Base-by-base conservation (phyloP, 2,797 vertebrate species). In the Pseudomugil tenellus region DNA sequence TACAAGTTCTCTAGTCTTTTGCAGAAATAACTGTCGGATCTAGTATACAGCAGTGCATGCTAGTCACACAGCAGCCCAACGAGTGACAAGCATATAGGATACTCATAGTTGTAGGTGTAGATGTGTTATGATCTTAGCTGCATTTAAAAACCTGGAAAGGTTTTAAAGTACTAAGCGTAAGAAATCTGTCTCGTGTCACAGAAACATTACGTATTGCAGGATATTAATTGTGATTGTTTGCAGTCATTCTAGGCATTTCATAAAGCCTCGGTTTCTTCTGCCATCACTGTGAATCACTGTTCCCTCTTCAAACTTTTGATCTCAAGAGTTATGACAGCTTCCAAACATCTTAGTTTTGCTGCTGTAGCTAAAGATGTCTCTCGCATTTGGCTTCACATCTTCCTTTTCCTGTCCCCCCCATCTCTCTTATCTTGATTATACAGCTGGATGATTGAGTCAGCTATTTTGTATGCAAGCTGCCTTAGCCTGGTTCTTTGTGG, bases 381-480 rank as follows among this genome's bases (percentile, higher is more conserved):
- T 76, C 55, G 31, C 84, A 83, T 88, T 87, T 84, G 89, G 79
- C 81, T 85, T 77, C 81, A 79, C 85, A 86, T 87, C 87, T 82
- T 73, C 81, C 84, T 74, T 76, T 78, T 79, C 86, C 86, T 83
- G 81, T 83, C n/a, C 77, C n/a, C 77, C 82, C 76, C 83, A 28
- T 91, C 90, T 91, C 85, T 87, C 91, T 94, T 94, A 95, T 95
- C 95, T 94, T 94, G 94, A 95, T 95, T 95, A 94, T 95, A 92
- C 94, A 94, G 95, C 92, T 91, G 94, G 92, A 93, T 93, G 93
- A 95, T 95, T 94, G 95, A 96, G 95, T 93, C 95, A 94, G 95
- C 95, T 96, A 90, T 95, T 95, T 95, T 95, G 95, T 91, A 93
- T 92, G 93, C 94, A 91, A 92, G 86, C 90, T 94, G 95, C 93